Evolutionary conservation across 2,797 vertebrate species (phyloP).

Genomic region (Microchirus variegatus): DNA sequence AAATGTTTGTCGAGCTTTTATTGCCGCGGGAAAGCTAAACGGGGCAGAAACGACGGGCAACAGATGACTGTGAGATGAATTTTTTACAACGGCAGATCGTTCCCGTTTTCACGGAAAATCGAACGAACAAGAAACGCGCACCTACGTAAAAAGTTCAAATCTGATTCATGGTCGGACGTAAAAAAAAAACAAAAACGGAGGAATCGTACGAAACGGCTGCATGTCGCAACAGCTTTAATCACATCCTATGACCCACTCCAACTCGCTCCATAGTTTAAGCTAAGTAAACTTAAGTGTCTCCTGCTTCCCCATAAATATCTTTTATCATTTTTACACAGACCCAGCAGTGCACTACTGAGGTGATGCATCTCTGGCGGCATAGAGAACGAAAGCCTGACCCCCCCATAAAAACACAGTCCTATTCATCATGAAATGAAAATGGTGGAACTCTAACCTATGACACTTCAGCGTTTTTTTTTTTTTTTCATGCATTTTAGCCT

Average conservation of each 20-base stretch:
- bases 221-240: slow-evolving; percentile 43
- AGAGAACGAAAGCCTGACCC: slow-evolving; percentile 14
- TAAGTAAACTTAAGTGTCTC: slow-evolving; percentile 16
- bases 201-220: neutral
- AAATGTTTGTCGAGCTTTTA: slow-evolving; percentile 11
- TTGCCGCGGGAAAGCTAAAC: slow-evolving; percentile 27
- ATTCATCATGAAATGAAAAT: slow-evolving; percentile 31
- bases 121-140: slow-evolving; percentile 16
- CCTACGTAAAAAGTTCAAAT: slow-evolving; percentile 39
- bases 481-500: slow-evolving; percentile 15
- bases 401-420: slow-evolving; percentile 14
- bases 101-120: slow-evolving; percentile 25
- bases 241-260: slow-evolving; percentile 14
- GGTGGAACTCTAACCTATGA: slow-evolving; percentile 13
- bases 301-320: slow-evolving; percentile 18
- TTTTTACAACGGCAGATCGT: slow-evolving; percentile 36
- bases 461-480: neutral
- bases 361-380: slow-evolving; percentile 8
- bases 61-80: slow-evolving; percentile 50
- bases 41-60: slow-evolving; percentile 39
- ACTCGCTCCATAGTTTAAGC: too few relatives aligned
- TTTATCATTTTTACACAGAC: slow-evolving; percentile 14
- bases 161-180: slow-evolving; percentile 12
- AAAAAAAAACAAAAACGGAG: slow-evolving; percentile 2
- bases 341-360: slow-evolving; percentile 9